Percentiles rank a stretch among this genome's conserved stretches.
phyloP scores from a whole-genome alignment of 2,888 invertebrate species.

The Ichneumoninae sp. region DNA sequence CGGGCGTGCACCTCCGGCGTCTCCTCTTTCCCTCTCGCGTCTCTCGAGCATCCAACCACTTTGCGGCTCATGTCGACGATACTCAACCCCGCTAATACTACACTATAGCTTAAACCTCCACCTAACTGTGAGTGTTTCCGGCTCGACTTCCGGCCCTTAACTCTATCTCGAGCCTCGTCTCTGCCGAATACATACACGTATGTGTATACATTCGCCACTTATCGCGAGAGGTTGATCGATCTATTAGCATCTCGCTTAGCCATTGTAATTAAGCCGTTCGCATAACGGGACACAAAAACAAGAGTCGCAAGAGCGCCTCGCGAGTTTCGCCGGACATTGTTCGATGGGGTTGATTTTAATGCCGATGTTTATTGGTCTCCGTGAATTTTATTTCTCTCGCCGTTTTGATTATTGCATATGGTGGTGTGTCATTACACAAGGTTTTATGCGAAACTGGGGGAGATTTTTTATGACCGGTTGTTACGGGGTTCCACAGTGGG shows the following conservation, averaged over 20 bases:
- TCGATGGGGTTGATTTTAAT: background rate
- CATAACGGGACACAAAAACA: slow-evolving; percentile 35
- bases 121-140: slow-evolving; percentile 63
- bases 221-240: slow-evolving; percentile 62
- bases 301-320: background rate
- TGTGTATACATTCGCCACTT: slow-evolving; percentile 49
- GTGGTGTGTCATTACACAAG: background rate
- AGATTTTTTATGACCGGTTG: slow-evolving; percentile 1
- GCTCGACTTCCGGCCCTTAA: slow-evolving; percentile 59
- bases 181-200: slow-evolving; percentile 42
- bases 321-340: background rate
- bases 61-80: slow-evolving; percentile 66
- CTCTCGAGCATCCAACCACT: slow-evolving; percentile 55
- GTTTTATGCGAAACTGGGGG: background rate
- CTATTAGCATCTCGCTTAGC: slow-evolving; percentile 62
- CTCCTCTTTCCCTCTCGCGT: slow-evolving; percentile 17
- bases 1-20: slow-evolving; percentile 58
- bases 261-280: slow-evolving; percentile 53
- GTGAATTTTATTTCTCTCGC: background rate
- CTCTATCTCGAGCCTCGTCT: slow-evolving; percentile 52
- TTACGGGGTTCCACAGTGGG: background rate
- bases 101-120: slow-evolving; percentile 49
- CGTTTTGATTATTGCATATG: background rate
- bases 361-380: background rate
- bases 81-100: slow-evolving; percentile 55